These are phyloP conservation scores for Drosophila austrosaltans DNA, from an alignment of 2,888 invertebrate genomes.

Conservation along the genomic window DNA sequence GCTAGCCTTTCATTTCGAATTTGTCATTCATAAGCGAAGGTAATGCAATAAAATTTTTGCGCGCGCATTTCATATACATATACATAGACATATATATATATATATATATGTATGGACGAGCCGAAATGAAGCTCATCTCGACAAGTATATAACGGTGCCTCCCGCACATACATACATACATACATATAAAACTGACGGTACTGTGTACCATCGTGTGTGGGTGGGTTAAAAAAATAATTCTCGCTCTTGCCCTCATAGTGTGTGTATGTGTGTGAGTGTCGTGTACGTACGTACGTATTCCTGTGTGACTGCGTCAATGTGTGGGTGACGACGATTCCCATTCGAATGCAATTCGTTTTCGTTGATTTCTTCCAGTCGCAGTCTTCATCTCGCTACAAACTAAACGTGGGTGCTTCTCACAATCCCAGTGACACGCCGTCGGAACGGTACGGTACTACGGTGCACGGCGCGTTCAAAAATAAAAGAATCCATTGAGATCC, in stretches of 20 bases:
- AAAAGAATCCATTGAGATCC: neutral
- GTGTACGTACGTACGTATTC: slow-evolving; percentile 24
- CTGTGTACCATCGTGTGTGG: slow-evolving; percentile 49
- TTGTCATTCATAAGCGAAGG: slow-evolving; percentile 83
- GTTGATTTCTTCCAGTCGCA: slow-evolving; percentile 75
- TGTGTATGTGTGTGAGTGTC: slow-evolving; percentile 5
- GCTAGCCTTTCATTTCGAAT: slow-evolving; percentile 82
- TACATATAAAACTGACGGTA: neutral
- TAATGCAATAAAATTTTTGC: slow-evolving; percentile 81
- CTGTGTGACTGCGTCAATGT: slow-evolving; percentile 20
- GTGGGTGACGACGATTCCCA: slow-evolving; percentile 77
- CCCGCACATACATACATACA: neutral
- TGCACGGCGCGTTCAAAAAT: slow-evolving; percentile 4
- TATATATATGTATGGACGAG: neutral
- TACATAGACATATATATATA: neutral
- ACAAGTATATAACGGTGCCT: slow-evolving; percentile 63
- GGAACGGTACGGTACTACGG: slow-evolving; percentile 63
- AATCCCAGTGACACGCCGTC: slow-evolving; percentile 81
- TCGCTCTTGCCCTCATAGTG: slow-evolving; percentile 40
- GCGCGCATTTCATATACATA: slow-evolving; percentile 67
- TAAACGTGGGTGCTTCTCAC: slow-evolving; percentile 38
- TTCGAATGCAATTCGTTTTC: slow-evolving; percentile 78
- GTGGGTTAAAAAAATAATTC: slow-evolving; percentile 72
- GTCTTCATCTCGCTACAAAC: slow-evolving; percentile 25
- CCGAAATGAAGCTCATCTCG: slow-evolving; percentile 13